phyloP scores from a whole-genome alignment of 2,113 vertebrate genomes.

The Sceloporus tristichus region DNA sequence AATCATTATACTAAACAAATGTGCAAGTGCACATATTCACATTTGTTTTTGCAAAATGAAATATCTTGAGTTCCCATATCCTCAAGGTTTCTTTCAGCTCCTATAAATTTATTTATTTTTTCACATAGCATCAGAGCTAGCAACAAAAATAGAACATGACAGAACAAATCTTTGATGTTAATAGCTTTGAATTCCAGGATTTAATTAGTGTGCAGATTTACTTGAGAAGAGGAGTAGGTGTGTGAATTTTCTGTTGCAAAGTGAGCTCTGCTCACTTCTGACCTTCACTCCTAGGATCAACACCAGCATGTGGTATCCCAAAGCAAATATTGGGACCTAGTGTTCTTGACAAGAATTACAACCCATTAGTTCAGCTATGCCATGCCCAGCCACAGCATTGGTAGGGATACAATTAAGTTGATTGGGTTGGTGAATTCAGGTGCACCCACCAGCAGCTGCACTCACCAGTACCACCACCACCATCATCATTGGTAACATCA shows the following conservation, averaged over 20 bases:
- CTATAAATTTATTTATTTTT: neutral
- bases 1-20: neutral
- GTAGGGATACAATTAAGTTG: neutral
- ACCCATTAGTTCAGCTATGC: too few species aligned
- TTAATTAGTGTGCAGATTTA: neutral
- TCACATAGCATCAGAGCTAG: neutral
- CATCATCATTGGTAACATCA: neutral
- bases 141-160: neutral
- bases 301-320: too few species aligned
- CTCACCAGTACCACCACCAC: neutral
- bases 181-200: neutral
- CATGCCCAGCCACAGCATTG: too few species aligned
- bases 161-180: neutral
- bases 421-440: neutral
- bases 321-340: too few species aligned
- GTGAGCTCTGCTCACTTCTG: neutral
- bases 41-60: conserved; percentile 1
- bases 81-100: neutral
- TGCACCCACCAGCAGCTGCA: neutral
- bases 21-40: neutral
- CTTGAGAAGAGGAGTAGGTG: neutral
- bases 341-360: too few species aligned
- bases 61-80: neutral
- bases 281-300: too few species aligned
- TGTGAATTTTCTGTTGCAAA: neutral